Conservation (phyloP, 1,140 invertebrate genomes). For the Vanessa tameamea region DNA sequence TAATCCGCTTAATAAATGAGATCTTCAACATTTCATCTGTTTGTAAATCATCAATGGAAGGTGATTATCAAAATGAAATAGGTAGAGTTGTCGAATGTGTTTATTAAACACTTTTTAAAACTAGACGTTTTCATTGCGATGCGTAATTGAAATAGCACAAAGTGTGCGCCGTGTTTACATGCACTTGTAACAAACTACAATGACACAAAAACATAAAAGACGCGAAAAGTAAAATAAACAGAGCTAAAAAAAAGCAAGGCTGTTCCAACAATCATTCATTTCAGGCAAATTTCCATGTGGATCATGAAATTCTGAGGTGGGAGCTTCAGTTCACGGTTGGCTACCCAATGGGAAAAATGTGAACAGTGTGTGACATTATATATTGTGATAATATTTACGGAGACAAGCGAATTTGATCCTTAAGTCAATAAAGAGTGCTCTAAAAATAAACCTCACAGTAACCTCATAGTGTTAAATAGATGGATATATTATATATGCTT, state of each 20-base stretch:
- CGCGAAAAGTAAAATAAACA: conserved; percentile 31
- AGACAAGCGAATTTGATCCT: neutral
- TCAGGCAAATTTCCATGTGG: conserved; percentile 22
- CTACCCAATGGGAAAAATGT: conserved; percentile 24
- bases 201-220: conserved; percentile 30
- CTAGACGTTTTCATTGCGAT: neutral
- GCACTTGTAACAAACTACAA: conserved; percentile 16
- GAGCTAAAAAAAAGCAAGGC: conserved; percentile 27
- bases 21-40: too few species aligned
- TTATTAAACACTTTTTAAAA: neutral
- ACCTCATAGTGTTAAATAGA: neutral
- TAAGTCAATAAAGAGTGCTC: neutral
- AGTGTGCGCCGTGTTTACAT: conserved; percentile 21
- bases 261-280: conserved; percentile 35
- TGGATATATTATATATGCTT: too few species aligned
- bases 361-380: conserved; percentile 21
- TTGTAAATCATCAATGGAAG: too few species aligned
- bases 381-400: neutral
- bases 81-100: too few species aligned
- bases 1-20: too few species aligned
- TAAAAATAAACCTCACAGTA: neutral
- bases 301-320: conserved; percentile 19
- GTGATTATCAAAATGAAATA: too few species aligned
- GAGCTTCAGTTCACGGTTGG: conserved; percentile 23
- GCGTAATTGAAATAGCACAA: neutral